A percentile compares a stretch with the other conserved stretches of the same genome.
Evolutionary conservation across 2,797 vertebrate genomes (phyloP).

Genomic region (Okamejei kenojei): DNA sequence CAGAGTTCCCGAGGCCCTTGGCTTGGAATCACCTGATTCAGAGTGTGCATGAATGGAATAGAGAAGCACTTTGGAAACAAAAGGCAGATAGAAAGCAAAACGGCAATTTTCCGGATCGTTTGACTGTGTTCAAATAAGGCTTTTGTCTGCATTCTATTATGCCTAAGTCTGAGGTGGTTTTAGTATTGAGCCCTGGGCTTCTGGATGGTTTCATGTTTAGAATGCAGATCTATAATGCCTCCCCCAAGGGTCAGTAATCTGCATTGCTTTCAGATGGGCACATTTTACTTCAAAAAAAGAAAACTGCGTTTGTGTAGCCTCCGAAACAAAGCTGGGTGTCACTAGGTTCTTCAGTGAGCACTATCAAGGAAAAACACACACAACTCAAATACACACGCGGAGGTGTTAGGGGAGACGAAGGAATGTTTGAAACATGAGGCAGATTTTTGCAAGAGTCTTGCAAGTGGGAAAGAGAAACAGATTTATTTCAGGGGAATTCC

Average conservation of each 20-base stretch:
- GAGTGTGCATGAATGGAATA: constrained; percentile 42
- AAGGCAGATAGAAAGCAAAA: constrained; percentile 43
- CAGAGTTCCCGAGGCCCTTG: constrained; percentile 51
- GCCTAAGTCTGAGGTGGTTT: constrained; percentile 56
- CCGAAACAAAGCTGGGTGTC: too few species aligned
- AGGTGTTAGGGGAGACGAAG: too few species aligned
- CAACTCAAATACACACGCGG: too few species aligned
- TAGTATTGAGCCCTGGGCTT: neutral
- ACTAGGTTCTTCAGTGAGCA: too few species aligned
- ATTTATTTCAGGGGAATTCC: too few species aligned
- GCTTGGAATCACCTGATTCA: constrained; percentile 54
- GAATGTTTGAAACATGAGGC: too few species aligned
- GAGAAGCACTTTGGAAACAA: constrained; percentile 42
- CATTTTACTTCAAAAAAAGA: too few species aligned
- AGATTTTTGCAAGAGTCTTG: too few species aligned
- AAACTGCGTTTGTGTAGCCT: too few species aligned
- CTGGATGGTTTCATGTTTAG: neutral
- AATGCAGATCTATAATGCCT: neutral
- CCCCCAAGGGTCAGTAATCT: neutral
- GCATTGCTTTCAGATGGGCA: neutral
- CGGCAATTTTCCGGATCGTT: constrained; percentile 53
- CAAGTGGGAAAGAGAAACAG: too few species aligned
- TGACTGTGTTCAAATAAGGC: constrained; percentile 53
- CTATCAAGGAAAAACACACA: too few species aligned
- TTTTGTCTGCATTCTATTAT: constrained; percentile 61